These are phyloP conservation scores for Trichonephila inaurata DNA, from an alignment of 1,140 invertebrate genomes.

Conservation along the genomic window DNA sequence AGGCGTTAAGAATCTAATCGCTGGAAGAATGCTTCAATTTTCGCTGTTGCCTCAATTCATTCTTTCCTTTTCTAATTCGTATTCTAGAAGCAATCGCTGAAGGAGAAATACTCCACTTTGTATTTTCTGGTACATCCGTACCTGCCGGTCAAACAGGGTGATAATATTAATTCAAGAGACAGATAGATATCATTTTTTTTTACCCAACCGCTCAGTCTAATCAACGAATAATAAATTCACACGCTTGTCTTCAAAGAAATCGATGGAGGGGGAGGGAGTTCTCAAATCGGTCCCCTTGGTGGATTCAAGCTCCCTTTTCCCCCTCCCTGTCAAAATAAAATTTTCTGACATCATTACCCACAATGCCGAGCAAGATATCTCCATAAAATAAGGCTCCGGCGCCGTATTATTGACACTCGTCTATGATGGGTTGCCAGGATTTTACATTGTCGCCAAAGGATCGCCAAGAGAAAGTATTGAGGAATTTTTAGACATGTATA, in stretches of 20 bases:
- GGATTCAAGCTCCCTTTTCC: constrained; percentile 5
- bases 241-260: constrained; percentile 45
- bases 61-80: neutral
- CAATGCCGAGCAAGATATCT: constrained; percentile 69
- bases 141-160: constrained; percentile 60
- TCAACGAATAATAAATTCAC: constrained; percentile 70
- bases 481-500: too few species aligned
- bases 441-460: constrained; percentile 35
- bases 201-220: constrained; percentile 19
- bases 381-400: constrained; percentile 72
- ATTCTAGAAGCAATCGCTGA: constrained; percentile 12
- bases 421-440: constrained; percentile 57
- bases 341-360: constrained; percentile 72
- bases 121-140: constrained; percentile 57
- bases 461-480: constrained; percentile 8
- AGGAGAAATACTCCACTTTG: neutral
- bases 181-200: constrained; percentile 47
- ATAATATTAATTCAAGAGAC: constrained; percentile 47
- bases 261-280: constrained; percentile 1
- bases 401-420: constrained; percentile 72
- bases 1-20: too few species aligned
- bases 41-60: constrained; percentile 29
- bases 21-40: neutral
- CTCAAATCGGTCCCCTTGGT: neutral
- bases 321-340: constrained; percentile 67